These are phyloP conservation scores for Neogale vison DNA, from an alignment of 2,113 vertebrate genomes.

Conservation along the genomic window DNA sequence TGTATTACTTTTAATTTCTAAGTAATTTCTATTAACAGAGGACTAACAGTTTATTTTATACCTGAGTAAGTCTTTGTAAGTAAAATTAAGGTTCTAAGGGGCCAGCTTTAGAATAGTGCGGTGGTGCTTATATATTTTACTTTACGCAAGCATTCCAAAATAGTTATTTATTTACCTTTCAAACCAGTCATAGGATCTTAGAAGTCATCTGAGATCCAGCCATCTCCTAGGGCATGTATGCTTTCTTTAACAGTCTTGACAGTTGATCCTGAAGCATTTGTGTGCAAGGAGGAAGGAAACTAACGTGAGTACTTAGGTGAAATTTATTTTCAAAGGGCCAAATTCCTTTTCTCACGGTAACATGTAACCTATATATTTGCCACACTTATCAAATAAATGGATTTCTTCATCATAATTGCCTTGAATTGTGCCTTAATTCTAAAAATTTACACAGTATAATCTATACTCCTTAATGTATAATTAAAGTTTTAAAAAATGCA, in stretches of 20 bases:
- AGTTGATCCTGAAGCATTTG: slow-evolving; percentile 10
- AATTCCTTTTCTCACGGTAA: slow-evolving; percentile 45
- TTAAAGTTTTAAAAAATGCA: slow-evolving; percentile 46
- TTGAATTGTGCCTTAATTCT: slow-evolving; percentile 49
- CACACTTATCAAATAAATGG: slow-evolving; percentile 52
- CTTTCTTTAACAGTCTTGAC: slow-evolving; percentile 44
- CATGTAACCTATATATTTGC: slow-evolving; percentile 28
- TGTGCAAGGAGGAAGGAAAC: slow-evolving; percentile 22
- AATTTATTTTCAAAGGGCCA: slow-evolving; percentile 59
- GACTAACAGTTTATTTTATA: slow-evolving; percentile 38
- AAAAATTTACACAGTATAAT: slow-evolving; percentile 37
- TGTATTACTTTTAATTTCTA: slow-evolving; percentile 54
- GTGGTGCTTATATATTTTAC: slow-evolving; percentile 3
- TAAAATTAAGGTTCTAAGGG: slow-evolving; percentile 20
- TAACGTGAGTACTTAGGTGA: background rate
- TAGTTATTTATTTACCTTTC: slow-evolving; percentile 51
- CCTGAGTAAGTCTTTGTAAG: background rate
- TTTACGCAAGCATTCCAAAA: slow-evolving; percentile 29
- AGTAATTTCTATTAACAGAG: slow-evolving; percentile 46
- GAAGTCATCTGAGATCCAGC: slow-evolving; percentile 17
- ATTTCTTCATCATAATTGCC: slow-evolving; percentile 36
- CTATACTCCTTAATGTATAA: slow-evolving; percentile 34
- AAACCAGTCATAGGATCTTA: slow-evolving; percentile 33
- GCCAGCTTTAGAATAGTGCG: background rate
- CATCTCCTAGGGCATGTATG: slow-evolving; percentile 4